phyloP scores from a whole-genome alignment of 2,888 invertebrate species.

The Hypercompe scribonia region DNA sequence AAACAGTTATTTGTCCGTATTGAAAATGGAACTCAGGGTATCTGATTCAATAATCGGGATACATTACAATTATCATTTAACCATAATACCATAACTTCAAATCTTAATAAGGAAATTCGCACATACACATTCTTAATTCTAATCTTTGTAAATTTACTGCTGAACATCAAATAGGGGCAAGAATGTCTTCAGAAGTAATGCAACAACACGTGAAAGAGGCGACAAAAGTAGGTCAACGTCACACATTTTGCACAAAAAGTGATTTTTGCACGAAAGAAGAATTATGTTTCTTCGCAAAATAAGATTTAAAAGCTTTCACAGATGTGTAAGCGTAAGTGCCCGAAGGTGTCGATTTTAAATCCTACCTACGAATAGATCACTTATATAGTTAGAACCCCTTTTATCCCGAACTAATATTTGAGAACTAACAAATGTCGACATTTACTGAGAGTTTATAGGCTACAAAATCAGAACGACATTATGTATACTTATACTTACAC shows the following conservation, averaged over 20 bases:
- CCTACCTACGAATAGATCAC: background rate
- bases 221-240: background rate
- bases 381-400: background rate
- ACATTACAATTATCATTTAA: background rate
- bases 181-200: slow-evolving; percentile 18
- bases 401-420: background rate
- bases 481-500: too few relatives aligned
- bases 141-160: background rate
- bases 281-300: background rate
- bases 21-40: too few relatives aligned
- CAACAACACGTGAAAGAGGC: slow-evolving; percentile 5
- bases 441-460: background rate
- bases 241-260: background rate
- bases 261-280: background rate
- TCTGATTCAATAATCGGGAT: too few relatives aligned
- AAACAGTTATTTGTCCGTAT: too few relatives aligned
- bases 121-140: too few relatives aligned
- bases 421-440: background rate
- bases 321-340: background rate
- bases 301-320: background rate
- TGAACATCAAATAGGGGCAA: background rate
- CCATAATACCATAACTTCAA: too few relatives aligned
- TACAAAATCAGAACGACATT: too few relatives aligned
- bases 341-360: background rate
- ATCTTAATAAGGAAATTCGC: too few relatives aligned